Conservation (phyloP, 2,888 invertebrate species). For the Papilio protenor region DNA sequence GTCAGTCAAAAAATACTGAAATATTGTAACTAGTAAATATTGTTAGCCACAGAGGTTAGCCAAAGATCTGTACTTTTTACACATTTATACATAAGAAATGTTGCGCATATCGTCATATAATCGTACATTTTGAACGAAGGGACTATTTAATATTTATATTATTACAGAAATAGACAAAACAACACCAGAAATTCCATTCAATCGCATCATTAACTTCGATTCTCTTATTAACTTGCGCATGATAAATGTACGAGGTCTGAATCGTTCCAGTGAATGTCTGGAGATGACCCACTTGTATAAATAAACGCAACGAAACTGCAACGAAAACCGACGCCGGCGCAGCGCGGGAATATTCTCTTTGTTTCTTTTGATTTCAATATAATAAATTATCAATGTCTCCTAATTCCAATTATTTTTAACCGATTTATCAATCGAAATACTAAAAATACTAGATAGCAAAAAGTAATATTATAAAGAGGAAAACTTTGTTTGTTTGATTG, state of each 20-base stretch:
- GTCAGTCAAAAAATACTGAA: not conserved
- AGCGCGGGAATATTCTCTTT: constrained; percentile 37
- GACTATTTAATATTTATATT: not conserved
- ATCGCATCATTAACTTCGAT: not conserved
- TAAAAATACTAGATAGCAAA: no score
- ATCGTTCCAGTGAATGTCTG: constrained; percentile 43
- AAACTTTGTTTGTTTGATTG: no score
- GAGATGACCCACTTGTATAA: constrained; percentile 53
- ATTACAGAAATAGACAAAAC: not conserved
- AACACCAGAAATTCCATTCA: not conserved
- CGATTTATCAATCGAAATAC: not conserved
- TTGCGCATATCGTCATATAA: not conserved
- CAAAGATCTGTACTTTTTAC: no score
- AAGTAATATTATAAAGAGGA: not conserved
- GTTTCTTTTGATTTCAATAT: not conserved
- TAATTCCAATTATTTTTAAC: not conserved
- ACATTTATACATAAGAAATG: not conserved
- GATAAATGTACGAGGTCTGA: constrained; percentile 38
- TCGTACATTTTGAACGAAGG: no score
- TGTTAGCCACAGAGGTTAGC: no score
- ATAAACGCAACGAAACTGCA: constrained; percentile 48
- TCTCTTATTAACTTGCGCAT: not conserved
- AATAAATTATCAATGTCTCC: not conserved
- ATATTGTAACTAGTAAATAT: no score
- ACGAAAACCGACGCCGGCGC: constrained; percentile 48